Evolutionary conservation across 2,113 vertebrate genomes (phyloP), one percentile per base, ranked within the genome.

Genomic region (Heterotis niloticus): DNA sequence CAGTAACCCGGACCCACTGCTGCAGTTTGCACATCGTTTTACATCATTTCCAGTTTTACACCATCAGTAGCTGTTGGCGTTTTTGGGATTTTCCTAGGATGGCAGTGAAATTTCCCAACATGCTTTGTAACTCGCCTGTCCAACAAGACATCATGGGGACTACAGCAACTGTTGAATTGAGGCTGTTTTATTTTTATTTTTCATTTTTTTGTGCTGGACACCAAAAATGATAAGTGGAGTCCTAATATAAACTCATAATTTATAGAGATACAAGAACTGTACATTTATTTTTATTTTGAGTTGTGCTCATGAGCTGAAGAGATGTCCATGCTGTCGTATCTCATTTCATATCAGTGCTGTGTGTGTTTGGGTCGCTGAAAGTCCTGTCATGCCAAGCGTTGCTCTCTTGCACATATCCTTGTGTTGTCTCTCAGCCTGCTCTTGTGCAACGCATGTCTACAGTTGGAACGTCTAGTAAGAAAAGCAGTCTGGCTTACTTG

Each of bases 1-100:
- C 92, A 91, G 89, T 94, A 92, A 93, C 90, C 90, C 78, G 84
- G 66, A 88, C 80, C 86, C 5, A 59, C 14, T 74, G 10, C 20
- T 81, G 79, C 65, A 77, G 75, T 84, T 62, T 83, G 82, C 81
- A 85, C 81, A 71, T 83, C 76, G 83, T 78, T 85, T 82, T 81
- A 71, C 70, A 75, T 72, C 60, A 59, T 72, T 62, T 62, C n/a
- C 78, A 34, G 83, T 85, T 78, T 81, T 59, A 28, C 20, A 78
- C 77, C 54, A 76, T 85, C 16, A 64, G 71, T 51, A 82, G 77
- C 74, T 81, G 77, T 84, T 84, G 80, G 83, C 83, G 82, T 84
- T 60, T 87, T 82, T 64, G 83, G 82, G 88, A 85, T 81, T 81
- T 82, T 78, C 84, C 78, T 79, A 78, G 82, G 77, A 82, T 84